A percentile compares a stretch with the other conserved stretches of the same genome.
phyloP scores from a whole-genome alignment of 2,113 vertebrate species.

The Butorides virescens region DNA sequence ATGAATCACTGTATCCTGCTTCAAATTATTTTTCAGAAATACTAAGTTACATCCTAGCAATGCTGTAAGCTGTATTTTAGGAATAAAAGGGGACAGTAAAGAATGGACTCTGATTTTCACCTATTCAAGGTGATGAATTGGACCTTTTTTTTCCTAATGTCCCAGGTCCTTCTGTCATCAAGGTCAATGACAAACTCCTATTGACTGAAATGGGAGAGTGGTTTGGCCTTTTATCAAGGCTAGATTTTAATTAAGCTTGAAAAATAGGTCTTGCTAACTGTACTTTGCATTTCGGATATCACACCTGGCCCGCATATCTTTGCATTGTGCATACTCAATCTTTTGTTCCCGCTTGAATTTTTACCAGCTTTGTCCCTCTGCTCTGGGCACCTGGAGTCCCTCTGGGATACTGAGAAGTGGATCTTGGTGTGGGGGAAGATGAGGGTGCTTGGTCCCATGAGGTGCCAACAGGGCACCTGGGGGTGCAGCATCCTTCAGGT shows the following conservation, averaged over 20 bases:
- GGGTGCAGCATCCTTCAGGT: background rate
- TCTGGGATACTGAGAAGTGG: background rate
- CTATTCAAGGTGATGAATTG: background rate
- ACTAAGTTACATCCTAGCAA: background rate
- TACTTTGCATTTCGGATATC: background rate
- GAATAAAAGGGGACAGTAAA: background rate
- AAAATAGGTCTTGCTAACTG: background rate
- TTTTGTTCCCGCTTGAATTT: background rate
- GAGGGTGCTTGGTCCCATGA: background rate
- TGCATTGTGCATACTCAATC: background rate
- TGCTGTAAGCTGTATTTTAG: background rate
- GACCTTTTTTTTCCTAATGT: background rate
- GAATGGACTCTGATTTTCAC: background rate
- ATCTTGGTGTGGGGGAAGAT: background rate
- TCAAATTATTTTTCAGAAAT: background rate
- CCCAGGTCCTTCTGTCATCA: background rate
- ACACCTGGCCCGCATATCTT: background rate
- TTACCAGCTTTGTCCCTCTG: background rate
- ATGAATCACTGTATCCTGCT: background rate
- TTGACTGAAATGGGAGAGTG: background rate
- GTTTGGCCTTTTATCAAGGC: background rate
- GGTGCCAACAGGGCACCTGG: background rate
- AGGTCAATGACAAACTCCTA: background rate
- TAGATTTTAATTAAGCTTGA: conserved; percentile 15
- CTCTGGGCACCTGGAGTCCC: background rate